phyloP scores from a whole-genome alignment of 2,888 invertebrate species.

The Pachycephus smyrnensis region DNA sequence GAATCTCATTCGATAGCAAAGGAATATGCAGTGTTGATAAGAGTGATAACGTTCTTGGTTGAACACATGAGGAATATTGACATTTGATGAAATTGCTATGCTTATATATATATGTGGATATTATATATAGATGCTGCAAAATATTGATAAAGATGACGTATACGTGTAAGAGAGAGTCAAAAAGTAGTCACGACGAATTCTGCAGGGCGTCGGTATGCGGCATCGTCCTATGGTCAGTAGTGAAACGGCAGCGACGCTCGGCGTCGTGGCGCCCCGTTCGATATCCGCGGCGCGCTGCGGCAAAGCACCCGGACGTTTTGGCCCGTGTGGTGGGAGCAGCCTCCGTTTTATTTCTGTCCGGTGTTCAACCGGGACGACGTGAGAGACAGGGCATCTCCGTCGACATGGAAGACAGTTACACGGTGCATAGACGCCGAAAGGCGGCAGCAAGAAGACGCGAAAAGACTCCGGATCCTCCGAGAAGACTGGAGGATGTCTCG shows the following conservation, averaged over 20 bases:
- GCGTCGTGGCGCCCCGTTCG: slow-evolving; percentile 43
- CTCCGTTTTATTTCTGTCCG: slow-evolving; percentile 61
- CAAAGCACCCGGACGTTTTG: slow-evolving; percentile 34
- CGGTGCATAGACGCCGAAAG: slow-evolving; percentile 61
- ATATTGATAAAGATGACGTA: too few species aligned
- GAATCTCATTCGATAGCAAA: background rate
- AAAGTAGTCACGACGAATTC: background rate
- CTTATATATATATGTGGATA: too few species aligned
- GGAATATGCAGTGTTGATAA: background rate
- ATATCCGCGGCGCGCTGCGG: slow-evolving; percentile 52
- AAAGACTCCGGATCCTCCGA: slow-evolving; percentile 57
- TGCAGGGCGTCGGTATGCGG: background rate
- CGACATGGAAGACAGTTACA: slow-evolving; percentile 63
- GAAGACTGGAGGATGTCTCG: slow-evolving; percentile 26
- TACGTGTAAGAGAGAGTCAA: too few species aligned
- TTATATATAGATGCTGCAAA: too few species aligned
- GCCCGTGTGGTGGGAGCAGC: slow-evolving; percentile 51
- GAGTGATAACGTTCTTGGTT: background rate
- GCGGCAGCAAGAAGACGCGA: slow-evolving; percentile 55
- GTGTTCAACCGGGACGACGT: slow-evolving; percentile 24
- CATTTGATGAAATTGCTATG: too few species aligned
- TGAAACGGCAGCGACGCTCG: slow-evolving; percentile 5
- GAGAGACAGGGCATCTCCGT: slow-evolving; percentile 18
- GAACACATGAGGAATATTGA: background rate
- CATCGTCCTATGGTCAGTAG: background rate